Evolutionary conservation across 2,888 invertebrate genomes (phyloP).

Genomic region (Ceramica pisi): DNA sequence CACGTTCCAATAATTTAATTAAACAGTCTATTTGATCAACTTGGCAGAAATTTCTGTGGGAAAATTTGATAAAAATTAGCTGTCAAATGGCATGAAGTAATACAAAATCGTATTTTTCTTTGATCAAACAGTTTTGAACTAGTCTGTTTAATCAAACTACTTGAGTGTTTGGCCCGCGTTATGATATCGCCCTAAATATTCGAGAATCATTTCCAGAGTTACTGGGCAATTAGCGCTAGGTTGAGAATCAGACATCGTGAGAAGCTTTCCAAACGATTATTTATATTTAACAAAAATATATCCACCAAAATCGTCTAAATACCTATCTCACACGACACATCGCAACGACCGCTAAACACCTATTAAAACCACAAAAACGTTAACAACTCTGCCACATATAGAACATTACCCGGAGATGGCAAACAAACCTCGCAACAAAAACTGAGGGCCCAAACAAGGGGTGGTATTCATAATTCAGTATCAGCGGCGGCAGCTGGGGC

Average conservation of each 20-base stretch:
- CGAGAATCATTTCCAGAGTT: neutral
- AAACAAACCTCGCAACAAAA: slow-evolving; percentile 40
- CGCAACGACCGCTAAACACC: neutral
- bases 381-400: neutral
- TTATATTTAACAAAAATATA: neutral
- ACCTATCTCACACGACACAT: neutral
- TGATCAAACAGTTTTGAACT: no score
- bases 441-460: slow-evolving; percentile 35
- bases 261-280: neutral
- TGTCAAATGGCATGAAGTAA: no score
- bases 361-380: slow-evolving; percentile 5
- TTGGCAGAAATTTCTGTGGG: no score
- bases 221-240: neutral
- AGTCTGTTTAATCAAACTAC: no score
- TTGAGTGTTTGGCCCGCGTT: no score
- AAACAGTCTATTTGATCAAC: no score
- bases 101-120: no score
- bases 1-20: no score
- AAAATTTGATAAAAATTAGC: no score
- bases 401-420: neutral
- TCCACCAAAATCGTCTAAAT: neutral
- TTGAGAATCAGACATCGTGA: neutral
- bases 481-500: slow-evolving; percentile 41
- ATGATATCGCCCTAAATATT: neutral
- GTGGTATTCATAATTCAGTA: slow-evolving; percentile 52